A percentile compares a stretch with the other conserved stretches of the same genome.
Conservation (phyloP, 2,888 invertebrate species). For the Leptinotarsa haldemani region DNA sequence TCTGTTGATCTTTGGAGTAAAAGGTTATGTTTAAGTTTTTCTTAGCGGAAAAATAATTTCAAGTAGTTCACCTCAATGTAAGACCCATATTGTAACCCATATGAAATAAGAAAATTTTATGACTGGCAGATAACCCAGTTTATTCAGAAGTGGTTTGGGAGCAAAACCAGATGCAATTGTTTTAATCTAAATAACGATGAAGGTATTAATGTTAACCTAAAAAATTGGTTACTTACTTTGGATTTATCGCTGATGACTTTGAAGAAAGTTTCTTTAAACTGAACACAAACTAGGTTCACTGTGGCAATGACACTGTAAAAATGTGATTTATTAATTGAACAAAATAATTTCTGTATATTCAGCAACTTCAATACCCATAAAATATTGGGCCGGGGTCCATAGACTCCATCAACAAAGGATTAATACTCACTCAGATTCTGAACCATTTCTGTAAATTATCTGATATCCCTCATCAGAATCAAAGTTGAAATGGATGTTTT, state of each 20-base stretch:
- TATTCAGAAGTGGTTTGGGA: too few relatives aligned
- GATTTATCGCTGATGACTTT: slow-evolving; percentile 39
- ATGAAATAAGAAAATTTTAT: too few relatives aligned
- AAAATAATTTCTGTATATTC: neutral
- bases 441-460: slow-evolving; percentile 5
- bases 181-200: neutral
- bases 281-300: slow-evolving; percentile 49
- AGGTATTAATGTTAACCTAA: neutral
- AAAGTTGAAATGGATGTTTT: slow-evolving; percentile 2
- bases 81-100: too few relatives aligned
- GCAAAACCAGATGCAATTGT: too few relatives aligned
- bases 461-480: neutral
- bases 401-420: neutral
- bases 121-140: too few relatives aligned
- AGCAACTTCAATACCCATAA: too few relatives aligned
- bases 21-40: too few relatives aligned
- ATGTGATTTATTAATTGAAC: neutral
- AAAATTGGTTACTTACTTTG: slow-evolving; percentile 8
- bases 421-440: slow-evolving; percentile 3
- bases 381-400: neutral
- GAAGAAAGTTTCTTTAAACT: slow-evolving; percentile 46
- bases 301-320: slow-evolving; percentile 30
- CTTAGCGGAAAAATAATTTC: too few relatives aligned
- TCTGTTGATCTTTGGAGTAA: too few relatives aligned
- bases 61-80: too few relatives aligned